Evolutionary conservation across 2,797 vertebrate genomes (phyloP).

Genomic region (Lepus oiostolus): DNA sequence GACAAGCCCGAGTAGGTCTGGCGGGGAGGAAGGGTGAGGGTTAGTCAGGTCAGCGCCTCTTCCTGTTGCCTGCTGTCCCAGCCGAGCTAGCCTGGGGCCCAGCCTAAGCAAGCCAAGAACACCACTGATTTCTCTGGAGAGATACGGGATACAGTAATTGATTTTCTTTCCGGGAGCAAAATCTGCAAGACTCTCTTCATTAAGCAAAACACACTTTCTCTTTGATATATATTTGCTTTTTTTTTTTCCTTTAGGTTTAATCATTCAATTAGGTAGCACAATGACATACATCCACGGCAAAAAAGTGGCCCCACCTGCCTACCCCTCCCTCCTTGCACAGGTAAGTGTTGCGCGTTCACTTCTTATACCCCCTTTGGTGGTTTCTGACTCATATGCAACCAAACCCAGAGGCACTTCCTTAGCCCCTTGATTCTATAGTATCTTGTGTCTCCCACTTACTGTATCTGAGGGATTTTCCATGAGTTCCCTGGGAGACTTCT

Average conservation of each 20-base stretch:
- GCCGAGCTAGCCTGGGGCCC: neutral
- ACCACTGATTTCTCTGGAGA: neutral
- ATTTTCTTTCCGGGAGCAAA: neutral
- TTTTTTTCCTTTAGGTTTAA: conserved; percentile 49
- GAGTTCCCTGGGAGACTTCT: neutral
- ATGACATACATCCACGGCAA: neutral
- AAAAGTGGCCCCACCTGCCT: neutral
- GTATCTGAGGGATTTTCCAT: neutral
- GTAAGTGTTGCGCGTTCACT: neutral
- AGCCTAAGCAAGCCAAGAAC: neutral
- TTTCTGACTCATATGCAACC: neutral
- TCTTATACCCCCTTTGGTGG: neutral
- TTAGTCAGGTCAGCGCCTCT: neutral
- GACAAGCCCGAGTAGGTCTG: conserved; percentile 90
- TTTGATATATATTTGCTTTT: conserved; percentile 6
- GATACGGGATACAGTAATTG: neutral
- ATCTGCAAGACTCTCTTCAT: neutral
- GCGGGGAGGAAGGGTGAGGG: neutral
- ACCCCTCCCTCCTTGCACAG: neutral
- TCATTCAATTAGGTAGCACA: neutral
- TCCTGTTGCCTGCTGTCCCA: neutral
- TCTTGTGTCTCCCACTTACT: conserved; percentile 12
- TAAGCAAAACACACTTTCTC: conserved; percentile 31
- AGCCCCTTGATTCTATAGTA: neutral
- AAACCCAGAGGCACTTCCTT: neutral